These are phyloP conservation scores for Bradysia coprophila DNA, from an alignment of 1,140 invertebrate genomes.

Conservation along the genomic window DNA sequence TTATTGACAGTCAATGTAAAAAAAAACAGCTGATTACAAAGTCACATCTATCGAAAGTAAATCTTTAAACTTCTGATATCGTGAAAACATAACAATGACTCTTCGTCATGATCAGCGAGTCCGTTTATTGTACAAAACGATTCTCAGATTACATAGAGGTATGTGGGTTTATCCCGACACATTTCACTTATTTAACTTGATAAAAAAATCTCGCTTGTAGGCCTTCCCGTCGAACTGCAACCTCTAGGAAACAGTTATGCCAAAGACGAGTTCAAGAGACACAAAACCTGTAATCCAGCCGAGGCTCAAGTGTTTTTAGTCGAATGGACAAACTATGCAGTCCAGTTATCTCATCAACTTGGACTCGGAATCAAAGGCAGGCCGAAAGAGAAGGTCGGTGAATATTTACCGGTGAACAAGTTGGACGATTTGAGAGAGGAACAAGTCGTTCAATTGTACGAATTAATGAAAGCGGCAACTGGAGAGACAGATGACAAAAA, in stretches of 20 bases:
- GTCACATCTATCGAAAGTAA: too few relatives aligned
- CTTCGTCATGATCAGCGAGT: too few relatives aligned
- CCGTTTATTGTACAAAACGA: constrained; percentile 75
- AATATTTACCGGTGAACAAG: constrained; percentile 37
- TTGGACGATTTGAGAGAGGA: constrained; percentile 58
- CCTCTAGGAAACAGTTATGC: constrained; percentile 70
- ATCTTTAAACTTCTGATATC: too few relatives aligned
- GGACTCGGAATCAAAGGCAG: constrained; percentile 18
- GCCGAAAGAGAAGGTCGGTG: constrained; percentile 14
- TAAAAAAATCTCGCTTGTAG: constrained; percentile 5
- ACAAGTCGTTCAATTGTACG: constrained; percentile 65
- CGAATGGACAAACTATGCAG: constrained; percentile 74
- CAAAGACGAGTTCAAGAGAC: constrained; percentile 71
- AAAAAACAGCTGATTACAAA: too few relatives aligned
- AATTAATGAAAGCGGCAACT: constrained; percentile 52
- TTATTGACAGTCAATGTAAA: too few relatives aligned
- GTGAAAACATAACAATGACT: too few relatives aligned
- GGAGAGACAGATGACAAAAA: constrained; percentile 2
- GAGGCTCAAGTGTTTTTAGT: constrained; percentile 62
- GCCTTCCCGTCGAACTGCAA: constrained; percentile 54
- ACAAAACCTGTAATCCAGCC: constrained; percentile 52
- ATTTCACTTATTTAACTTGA: not conserved
- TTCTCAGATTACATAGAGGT: constrained; percentile 64
- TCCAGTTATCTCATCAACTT: constrained; percentile 25
- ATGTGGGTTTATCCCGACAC: not conserved